A percentile compares a stretch with the other conserved stretches of the same genome.
Conservation (phyloP, 2,113 vertebrate species). For the Pluvialis apricaria region DNA sequence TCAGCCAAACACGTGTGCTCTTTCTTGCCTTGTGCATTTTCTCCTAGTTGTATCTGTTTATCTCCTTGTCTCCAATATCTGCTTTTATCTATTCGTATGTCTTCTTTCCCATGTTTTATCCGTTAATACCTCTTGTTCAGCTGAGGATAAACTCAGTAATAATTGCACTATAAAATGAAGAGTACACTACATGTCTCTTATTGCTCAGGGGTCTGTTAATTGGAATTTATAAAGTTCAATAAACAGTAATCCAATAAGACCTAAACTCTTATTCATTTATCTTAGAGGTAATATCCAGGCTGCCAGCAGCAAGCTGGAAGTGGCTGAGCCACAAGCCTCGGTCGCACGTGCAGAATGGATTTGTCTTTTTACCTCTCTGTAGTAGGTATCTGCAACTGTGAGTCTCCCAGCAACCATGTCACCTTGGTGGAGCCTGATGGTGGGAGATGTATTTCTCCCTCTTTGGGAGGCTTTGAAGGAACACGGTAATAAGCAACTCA, state of each 20-base stretch:
- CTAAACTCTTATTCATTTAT: constrained; percentile 83
- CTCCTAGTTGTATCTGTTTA: constrained; percentile 57
- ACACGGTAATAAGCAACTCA: not conserved
- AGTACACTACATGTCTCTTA: constrained; percentile 72
- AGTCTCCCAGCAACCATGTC: not conserved
- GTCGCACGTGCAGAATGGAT: not conserved
- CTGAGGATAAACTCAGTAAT: constrained; percentile 79
- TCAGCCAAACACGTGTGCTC: not conserved
- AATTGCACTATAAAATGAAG: constrained; percentile 78
- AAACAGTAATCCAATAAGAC: constrained; percentile 84
- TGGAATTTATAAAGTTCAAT: constrained; percentile 88
- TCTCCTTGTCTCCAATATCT: constrained; percentile 63
- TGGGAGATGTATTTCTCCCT: not conserved
- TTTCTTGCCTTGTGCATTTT: not conserved
- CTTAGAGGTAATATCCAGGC: constrained; percentile 78
- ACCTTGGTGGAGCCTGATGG: not conserved
- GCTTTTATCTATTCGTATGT: constrained; percentile 71
- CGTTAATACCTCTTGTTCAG: constrained; percentile 79
- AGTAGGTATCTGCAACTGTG: not conserved
- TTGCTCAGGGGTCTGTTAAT: constrained; percentile 83
- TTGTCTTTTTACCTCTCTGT: not conserved
- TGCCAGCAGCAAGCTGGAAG: constrained; percentile 51
- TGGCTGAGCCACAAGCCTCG: constrained; percentile 8
- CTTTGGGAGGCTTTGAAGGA: not conserved
- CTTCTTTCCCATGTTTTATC: constrained; percentile 69